Conservation (phyloP, 1,140 invertebrate genomes). For the Trichomalopsis sarcophagae region DNA sequence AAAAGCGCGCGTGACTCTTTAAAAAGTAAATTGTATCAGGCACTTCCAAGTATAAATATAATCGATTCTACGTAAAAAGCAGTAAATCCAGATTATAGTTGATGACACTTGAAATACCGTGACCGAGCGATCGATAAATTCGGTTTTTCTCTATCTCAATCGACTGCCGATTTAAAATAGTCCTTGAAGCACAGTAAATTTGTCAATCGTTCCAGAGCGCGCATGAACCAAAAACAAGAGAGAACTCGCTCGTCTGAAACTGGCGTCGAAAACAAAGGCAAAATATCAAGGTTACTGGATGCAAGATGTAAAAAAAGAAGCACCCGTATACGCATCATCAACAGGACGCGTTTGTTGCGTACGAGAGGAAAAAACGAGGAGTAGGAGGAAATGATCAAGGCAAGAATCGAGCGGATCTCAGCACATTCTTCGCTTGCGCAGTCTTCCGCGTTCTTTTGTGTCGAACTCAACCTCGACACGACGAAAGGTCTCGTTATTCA, state of each 20-base stretch:
- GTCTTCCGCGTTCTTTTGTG: conserved; percentile 37
- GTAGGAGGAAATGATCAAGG: conserved; percentile 37
- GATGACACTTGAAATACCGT: neutral
- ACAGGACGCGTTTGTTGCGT: conserved; percentile 3
- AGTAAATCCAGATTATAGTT: too few species aligned
- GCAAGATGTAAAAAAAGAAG: conserved; percentile 8
- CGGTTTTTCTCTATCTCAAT: too few species aligned
- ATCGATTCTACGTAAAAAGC: too few species aligned
- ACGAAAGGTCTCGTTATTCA: neutral
- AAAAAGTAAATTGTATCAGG: too few species aligned
- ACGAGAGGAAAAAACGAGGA: neutral
- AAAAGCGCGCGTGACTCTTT: too few species aligned
- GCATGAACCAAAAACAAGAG: too few species aligned
- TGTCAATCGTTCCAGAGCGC: too few species aligned
- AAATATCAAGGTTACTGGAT: conserved; percentile 14
- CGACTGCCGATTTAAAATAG: too few species aligned
- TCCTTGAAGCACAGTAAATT: too few species aligned
- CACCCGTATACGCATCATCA: neutral
- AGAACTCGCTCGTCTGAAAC: too few species aligned
- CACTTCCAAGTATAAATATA: too few species aligned
- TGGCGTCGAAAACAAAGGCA: neutral
- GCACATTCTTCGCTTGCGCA: conserved; percentile 16
- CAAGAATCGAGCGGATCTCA: conserved; percentile 26
- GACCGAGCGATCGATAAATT: neutral
- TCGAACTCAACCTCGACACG: conserved; percentile 18